Base-by-base conservation (phyloP, 1,140 invertebrate genomes). In the Aphis gossypii region DNA sequence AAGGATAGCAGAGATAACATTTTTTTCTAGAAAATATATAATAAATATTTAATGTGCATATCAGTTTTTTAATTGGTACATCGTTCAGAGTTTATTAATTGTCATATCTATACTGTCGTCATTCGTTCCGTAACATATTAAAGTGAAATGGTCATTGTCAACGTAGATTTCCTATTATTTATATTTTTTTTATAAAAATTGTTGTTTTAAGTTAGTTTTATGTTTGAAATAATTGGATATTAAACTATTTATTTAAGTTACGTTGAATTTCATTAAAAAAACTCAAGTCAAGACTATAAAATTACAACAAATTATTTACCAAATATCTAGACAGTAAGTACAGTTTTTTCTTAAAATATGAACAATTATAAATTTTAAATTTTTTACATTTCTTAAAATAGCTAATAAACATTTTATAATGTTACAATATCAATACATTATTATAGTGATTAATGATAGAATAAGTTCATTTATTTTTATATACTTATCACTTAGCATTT, bases 21-120 rank as follows among this genome's bases (percentile, higher is more conserved):
- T 76, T 76, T 76, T 76, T 76, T 18, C n/a, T 76, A 76, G 60
- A 76, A 68, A 76, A 76, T 76, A 76, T n/a, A n/a, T n/a, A n/a
- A 76, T 76, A 76, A 76, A 76, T 76, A 76, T 76, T 76, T n/a
- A 76, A n/a, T 76, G 60, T 76, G 60, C n/a, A 0, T 76, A 76
- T 76, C 60, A 76, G n/a, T 76, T 76, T 76, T 76, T 18, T 76
- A n/a, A 76, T 76, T 76, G 14, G 60, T 76, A 18, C 60, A n/a
- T 76, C 30, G 60, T 76, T 76, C 30, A 76, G 14, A 76, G 60
- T 76, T 76, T n/a, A 76, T 76, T 41, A 41, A 41, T n/a, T 35
- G 60, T n/a, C 30, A 14, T 51, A 76, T n/a, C n/a, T 76, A n/a
- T 6, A 76, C 38, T 41, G 30, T 21, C 11, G 30, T n/a, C 60